Base-by-base conservation (phyloP, 1,140 invertebrate genomes). In the Drosophila eugracilis region DNA sequence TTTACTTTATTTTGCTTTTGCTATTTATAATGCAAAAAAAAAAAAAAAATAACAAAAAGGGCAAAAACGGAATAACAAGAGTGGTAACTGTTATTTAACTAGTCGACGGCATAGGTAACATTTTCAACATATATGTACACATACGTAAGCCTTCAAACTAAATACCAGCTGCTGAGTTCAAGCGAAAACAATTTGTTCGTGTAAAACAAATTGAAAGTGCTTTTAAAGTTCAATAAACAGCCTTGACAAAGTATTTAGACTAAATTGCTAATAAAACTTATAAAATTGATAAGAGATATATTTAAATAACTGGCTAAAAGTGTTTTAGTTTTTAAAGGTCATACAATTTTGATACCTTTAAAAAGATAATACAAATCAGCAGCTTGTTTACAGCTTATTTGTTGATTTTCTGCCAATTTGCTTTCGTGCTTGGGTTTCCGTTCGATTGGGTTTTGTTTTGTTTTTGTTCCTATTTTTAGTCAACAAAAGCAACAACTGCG, bases 21-120 rank as follows among this genome's bases (percentile, higher is more conserved):
- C 57, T 75, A 79, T 74, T 80, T 75, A 62, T 75, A 79, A 45
- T 12, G 32, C 15, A 21, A 55, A 44, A 48, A 49, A 71, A 45
- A 72, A 45, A 49, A 55, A 53, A 30, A 5, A 32, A 22, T 37
- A 39, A 49, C 37, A 26, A 70, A 39, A 69, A 54, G 42, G 34
- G 15, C 41, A 48, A 69, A 34, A 47, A 58, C 21, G 22, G 14
- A n/a, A n/a, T 15, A 58, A 54, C 49, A 34, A 62, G 37, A 63
- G 21, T 58, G 59, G 55, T 63, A 62, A 62, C 37, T 44, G 36
- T 60, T 63, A 63, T 44, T 62, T 24, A 62, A 62, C 59, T 28
- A 26, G 14, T 28, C 15, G 21, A 10, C 21, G 28, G 21, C 19
- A 30, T 41, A 30, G 1, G 3, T 26, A 26, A 7, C 26, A n/a